These are phyloP conservation scores for Campylomormyrus numenius DNA, from an alignment of 2,113 vertebrate genomes.

Conservation along the genomic window DNA sequence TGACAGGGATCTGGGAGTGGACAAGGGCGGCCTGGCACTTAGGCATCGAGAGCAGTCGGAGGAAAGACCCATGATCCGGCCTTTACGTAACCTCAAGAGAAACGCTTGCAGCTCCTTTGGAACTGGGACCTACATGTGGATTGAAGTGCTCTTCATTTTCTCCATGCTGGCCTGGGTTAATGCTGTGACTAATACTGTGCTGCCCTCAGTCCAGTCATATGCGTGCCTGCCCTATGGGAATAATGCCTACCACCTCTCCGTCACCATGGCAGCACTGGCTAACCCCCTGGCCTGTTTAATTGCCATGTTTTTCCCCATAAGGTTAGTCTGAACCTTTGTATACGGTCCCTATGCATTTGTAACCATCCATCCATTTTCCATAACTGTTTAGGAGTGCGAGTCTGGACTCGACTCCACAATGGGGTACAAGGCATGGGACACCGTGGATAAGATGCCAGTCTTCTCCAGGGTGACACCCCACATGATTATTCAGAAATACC, in stretches of 20 bases:
- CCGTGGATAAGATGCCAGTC: not conserved
- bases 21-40: not conserved
- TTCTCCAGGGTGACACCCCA: not conserved
- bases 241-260: constrained; percentile 61
- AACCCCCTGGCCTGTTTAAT: constrained; percentile 73
- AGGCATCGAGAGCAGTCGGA: constrained; percentile 31
- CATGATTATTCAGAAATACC: not conserved
- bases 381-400: not conserved
- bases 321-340: constrained; percentile 44
- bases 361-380: not conserved
- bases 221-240: constrained; percentile 71
- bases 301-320: constrained; percentile 58
- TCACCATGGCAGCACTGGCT: constrained; percentile 60
- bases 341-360: not conserved
- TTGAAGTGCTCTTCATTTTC: constrained; percentile 60
- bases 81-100: not conserved
- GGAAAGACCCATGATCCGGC: constrained; percentile 49
- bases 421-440: not conserved
- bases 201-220: constrained; percentile 72
- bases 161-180: constrained; percentile 62
- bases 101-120: constrained; percentile 42
- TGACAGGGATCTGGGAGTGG: constrained; percentile 17
- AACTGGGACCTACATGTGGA: constrained; percentile 44
- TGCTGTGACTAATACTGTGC: constrained; percentile 63
- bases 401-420: not conserved